Evolutionary conservation across 2,888 invertebrate species (phyloP).

Genomic region (Gnatocerus cornutus): DNA sequence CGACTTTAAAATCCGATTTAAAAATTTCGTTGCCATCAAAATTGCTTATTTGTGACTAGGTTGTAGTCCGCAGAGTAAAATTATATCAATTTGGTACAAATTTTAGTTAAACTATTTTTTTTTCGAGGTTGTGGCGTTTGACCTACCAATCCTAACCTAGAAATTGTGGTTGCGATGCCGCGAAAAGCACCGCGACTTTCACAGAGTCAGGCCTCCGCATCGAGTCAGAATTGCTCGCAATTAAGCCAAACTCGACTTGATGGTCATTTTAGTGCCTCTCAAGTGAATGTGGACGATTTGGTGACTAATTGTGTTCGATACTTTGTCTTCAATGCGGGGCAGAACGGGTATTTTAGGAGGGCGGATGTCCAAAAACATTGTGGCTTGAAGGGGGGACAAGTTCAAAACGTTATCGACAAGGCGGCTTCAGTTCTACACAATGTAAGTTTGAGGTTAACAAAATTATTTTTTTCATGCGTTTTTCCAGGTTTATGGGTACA

Average conservation of each 20-base stretch:
- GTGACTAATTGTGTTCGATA: slow-evolving; percentile 60
- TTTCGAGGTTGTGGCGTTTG: no score
- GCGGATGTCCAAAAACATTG: slow-evolving; percentile 58
- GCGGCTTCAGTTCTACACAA: slow-evolving; percentile 54
- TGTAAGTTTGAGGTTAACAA: slow-evolving; percentile 44
- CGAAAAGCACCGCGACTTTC: background rate
- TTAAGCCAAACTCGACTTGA: background rate
- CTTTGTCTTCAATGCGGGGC: slow-evolving; percentile 57
- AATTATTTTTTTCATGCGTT: no score
- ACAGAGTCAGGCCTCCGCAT: background rate
- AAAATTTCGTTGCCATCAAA: no score
- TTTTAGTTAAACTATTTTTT: no score
- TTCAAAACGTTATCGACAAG: slow-evolving; percentile 57
- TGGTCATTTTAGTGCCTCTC: background rate
- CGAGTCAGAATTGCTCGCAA: background rate
- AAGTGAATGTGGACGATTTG: slow-evolving; percentile 50
- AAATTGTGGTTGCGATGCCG: no score
- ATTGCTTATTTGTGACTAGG: no score
- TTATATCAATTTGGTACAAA: no score
- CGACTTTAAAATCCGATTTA: no score
- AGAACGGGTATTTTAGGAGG: slow-evolving; percentile 56
- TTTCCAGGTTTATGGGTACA: slow-evolving; percentile 60
- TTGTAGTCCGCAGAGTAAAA: no score
- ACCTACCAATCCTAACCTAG: no score
- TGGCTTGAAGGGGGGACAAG: slow-evolving; percentile 52